phyloP scores from a whole-genome alignment of 1,140 invertebrate genomes.

The Antheraea pernyi region DNA sequence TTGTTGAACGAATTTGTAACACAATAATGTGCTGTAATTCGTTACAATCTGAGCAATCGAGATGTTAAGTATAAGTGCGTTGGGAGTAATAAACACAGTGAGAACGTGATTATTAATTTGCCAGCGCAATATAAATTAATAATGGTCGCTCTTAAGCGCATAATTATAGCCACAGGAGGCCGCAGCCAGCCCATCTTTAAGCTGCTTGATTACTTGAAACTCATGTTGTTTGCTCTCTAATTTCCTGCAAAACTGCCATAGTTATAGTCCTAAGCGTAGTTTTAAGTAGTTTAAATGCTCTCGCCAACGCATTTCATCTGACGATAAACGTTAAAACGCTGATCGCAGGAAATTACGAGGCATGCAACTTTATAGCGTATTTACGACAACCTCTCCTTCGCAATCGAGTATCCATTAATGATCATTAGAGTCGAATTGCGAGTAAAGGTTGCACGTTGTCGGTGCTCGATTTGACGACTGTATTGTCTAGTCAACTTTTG shows the following conservation, averaged over 20 bases:
- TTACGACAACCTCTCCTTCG: background rate
- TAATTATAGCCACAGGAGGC: slow-evolving; percentile 11
- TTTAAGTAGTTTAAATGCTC: slow-evolving; percentile 39
- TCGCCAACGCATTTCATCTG: slow-evolving; percentile 26
- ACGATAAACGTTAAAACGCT: slow-evolving; percentile 31
- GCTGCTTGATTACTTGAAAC: slow-evolving; percentile 62
- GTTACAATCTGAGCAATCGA: background rate
- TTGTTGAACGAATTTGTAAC: background rate
- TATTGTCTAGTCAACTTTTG: slow-evolving; percentile 50
- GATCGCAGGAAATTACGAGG: slow-evolving; percentile 51
- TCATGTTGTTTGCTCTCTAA: slow-evolving; percentile 57
- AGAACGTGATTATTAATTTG: background rate
- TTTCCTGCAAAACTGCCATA: slow-evolving; percentile 65
- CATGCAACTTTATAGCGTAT: slow-evolving; percentile 30
- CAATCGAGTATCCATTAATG: background rate
- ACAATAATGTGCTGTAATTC: background rate
- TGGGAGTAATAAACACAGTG: background rate
- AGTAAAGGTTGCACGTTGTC: slow-evolving; percentile 9
- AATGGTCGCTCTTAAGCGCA: background rate
- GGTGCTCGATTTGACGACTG: slow-evolving; percentile 17
- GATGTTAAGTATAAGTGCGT: background rate
- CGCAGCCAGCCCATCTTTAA: slow-evolving; percentile 45
- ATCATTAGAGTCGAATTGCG: background rate
- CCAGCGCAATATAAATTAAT: background rate
- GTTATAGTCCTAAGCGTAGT: slow-evolving; percentile 52